Evolutionary conservation across 2,888 invertebrate genomes (phyloP), one percentile per base, ranked within the genome.

Genomic region (Aleiodes alternator): DNA sequence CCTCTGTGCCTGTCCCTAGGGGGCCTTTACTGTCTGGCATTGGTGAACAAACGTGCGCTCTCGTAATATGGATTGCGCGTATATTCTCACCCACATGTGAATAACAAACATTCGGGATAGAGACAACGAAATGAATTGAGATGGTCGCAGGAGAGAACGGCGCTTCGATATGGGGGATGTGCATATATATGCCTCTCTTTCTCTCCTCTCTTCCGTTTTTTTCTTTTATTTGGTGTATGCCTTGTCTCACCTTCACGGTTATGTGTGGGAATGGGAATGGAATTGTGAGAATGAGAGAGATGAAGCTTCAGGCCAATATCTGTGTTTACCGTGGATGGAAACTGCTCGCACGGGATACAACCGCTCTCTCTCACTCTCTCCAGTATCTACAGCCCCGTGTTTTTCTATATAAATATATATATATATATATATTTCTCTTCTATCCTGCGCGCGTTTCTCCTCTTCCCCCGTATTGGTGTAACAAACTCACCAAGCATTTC

Each of bases 301-400:
- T 31, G 72, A 23, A 43, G 59, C 75, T 72, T 66, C 16, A 38
- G 72, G 72, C 61, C 77, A 77, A 78, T 80, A 76, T 80, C 78
- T 76, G 78, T 77, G 71, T 80, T 80, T 75, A 80, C 73, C 64
- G 69, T 70, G 73, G 57, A 68, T 71, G 53, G 48, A 76, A 76
- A 70, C 75, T 66, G 64, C 69, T 75, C 68, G 29, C 43, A 43
- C 43, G 72, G 66, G 71, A 69, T 72, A 73, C 69, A 70, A 75
- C 76, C 73, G 59, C 73, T 70, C 73, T 74, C 66, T 68, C 75
- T 73, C 77, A 23, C 23, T 23, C 23, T 23, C 23, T 70, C 64
- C 68, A 76, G 78, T 77, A 56, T 50, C 51, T 68, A 56, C 55
- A 56, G 72, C 75, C 69, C 56, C 55, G 31, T 71, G 53, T 61